A percentile compares a stretch with the other conserved stretches of the same genome.
Conservation (phyloP, 2,888 invertebrate genomes). For the Amiota communis region DNA sequence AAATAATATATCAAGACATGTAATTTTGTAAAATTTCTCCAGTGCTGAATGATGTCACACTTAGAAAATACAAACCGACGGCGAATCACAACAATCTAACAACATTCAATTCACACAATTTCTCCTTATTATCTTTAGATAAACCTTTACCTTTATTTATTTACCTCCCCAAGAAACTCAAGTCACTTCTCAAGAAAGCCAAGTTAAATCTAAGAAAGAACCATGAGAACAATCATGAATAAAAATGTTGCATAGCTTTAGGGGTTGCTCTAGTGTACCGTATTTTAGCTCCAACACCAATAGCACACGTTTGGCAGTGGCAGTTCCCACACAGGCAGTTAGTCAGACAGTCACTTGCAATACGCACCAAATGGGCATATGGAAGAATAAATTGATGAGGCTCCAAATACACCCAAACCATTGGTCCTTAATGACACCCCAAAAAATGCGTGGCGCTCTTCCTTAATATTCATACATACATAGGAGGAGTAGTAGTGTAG, state of each 20-base stretch:
- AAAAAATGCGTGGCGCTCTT: neutral
- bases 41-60: constrained; percentile 17
- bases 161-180: neutral
- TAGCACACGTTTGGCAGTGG: neutral
- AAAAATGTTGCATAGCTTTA: constrained; percentile 26
- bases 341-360: neutral
- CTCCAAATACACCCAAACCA: neutral
- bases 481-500: too few species aligned
- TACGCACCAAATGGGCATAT: neutral
- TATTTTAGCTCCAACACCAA: too few species aligned
- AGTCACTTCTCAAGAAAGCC: constrained; percentile 34
- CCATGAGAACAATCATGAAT: neutral
- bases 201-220: neutral
- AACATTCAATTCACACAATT: too few species aligned
- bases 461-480: constrained; percentile 26
- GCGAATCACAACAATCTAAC: constrained; percentile 22
- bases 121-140: too few species aligned
- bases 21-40: constrained; percentile 4
- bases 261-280: constrained; percentile 33
- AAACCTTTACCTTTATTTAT: too few species aligned
- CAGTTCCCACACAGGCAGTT: too few species aligned
- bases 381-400: neutral
- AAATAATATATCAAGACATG: neutral
- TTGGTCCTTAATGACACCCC: constrained; percentile 8
- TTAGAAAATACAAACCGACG: constrained; percentile 39